Conservation (phyloP, 2,113 vertebrate genomes). For the Rhinogobius similis region DNA sequence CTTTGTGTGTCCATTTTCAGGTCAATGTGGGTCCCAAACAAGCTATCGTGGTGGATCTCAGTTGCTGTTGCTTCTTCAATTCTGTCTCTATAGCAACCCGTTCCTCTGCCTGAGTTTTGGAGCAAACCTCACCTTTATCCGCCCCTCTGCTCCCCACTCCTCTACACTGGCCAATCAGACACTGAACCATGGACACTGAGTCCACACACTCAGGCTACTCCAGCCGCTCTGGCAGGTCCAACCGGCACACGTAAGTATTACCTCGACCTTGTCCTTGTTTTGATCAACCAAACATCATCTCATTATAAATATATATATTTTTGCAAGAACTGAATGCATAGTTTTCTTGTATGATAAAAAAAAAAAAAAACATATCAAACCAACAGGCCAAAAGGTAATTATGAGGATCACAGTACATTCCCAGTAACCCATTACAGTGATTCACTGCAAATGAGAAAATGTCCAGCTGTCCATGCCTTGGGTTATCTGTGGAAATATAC, state of each 20-base stretch:
- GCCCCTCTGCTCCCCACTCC: constrained; percentile 40
- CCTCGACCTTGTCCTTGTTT: not conserved
- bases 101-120: constrained; percentile 38
- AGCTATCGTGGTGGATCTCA: constrained; percentile 52
- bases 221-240: constrained; percentile 89
- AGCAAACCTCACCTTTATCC: constrained; percentile 32
- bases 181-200: constrained; percentile 89
- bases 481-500: not conserved
- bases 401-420: constrained; percentile 43
- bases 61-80: constrained; percentile 52
- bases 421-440: constrained; percentile 52
- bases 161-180: constrained; percentile 32
- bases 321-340: not conserved
- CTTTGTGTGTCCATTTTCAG: constrained; percentile 43
- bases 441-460: constrained; percentile 28
- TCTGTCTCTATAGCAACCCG: constrained; percentile 62
- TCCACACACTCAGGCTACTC: constrained; percentile 94
- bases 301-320: constrained; percentile 10
- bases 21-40: constrained; percentile 60
- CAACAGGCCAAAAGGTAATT: constrained; percentile 11
- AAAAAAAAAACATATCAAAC: not conserved
- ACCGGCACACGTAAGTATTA: constrained; percentile 85
- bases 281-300: not conserved
- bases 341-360: not conserved
- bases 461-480: not conserved